Evolutionary conservation across 2,888 invertebrate species (phyloP).

Genomic region (Phytoseiulus persimilis): DNA sequence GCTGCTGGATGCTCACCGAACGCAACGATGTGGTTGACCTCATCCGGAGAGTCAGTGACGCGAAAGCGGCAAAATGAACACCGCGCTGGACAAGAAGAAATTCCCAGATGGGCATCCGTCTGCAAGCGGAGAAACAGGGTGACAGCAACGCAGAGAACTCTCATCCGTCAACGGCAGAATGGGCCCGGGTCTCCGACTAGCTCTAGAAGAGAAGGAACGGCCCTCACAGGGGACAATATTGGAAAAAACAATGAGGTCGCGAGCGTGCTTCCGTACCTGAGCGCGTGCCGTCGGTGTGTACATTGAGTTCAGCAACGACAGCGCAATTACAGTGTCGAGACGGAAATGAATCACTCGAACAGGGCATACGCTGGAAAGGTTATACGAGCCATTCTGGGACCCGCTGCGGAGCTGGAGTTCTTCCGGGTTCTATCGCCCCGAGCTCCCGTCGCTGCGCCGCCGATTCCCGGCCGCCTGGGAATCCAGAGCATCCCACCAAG

Average conservation of each 20-base stretch:
- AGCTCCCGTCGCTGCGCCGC: not conserved
- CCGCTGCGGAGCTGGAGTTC: not conserved
- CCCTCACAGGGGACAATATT: not conserved
- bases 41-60: not conserved
- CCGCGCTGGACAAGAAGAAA: not conserved
- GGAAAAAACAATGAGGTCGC: not conserved
- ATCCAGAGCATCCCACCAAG: no score
- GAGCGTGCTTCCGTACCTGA: not conserved
- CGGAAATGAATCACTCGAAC: not conserved
- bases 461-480: no score
- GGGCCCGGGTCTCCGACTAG: not conserved
- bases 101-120: not conserved
- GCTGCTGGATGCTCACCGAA: not conserved
- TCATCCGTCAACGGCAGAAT: not conserved
- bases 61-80: not conserved
- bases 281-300: not conserved
- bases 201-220: not conserved
- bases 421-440: not conserved
- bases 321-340: not conserved
- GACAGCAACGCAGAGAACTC: not conserved
- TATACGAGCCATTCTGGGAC: not conserved
- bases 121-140: not conserved
- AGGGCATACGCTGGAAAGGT: not conserved
- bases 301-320: not conserved
- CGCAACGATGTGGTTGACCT: not conserved